Evolutionary conservation across 2,113 vertebrate genomes (phyloP).

Genomic region (Semicossyphus pulcher): DNA sequence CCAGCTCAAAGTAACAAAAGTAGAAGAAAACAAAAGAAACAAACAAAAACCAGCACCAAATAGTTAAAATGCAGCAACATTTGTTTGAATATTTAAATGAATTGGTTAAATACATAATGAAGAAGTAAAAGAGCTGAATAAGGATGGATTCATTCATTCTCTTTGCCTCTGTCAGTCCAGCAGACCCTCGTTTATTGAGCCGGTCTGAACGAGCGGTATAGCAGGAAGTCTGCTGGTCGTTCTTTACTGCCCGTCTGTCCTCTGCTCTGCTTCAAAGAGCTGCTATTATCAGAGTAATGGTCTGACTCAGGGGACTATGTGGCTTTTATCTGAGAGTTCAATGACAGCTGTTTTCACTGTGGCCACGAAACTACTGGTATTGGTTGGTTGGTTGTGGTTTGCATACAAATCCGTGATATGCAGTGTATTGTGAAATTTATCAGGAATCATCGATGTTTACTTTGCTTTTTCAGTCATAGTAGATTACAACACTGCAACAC

Average conservation of each 20-base stretch:
- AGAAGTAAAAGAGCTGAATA: neutral
- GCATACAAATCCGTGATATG: neutral
- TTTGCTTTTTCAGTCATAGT: too few relatives aligned
- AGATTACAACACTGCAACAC: too few relatives aligned
- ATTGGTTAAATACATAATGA: neutral
- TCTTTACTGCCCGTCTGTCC: constrained; percentile 62
- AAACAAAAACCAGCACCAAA: too few relatives aligned
- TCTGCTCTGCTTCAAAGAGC: constrained; percentile 71
- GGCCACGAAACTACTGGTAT: neutral
- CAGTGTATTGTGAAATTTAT: neutral
- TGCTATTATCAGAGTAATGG: constrained; percentile 59
- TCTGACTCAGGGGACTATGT: constrained; percentile 48
- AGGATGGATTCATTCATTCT: neutral
- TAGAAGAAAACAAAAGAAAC: too few relatives aligned
- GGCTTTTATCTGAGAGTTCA: constrained; percentile 61
- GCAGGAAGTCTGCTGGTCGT: constrained; percentile 65
- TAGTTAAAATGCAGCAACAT: too few relatives aligned
- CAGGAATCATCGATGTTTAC: neutral
- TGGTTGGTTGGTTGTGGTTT: neutral
- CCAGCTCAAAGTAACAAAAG: too few relatives aligned
- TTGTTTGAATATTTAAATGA: too few relatives aligned
- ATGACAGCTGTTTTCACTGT: constrained; percentile 37
- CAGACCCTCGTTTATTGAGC: constrained; percentile 28
- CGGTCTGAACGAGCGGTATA: constrained; percentile 40
- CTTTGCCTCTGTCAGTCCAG: neutral